Percentiles rank a stretch among this genome's conserved stretches.
Evolutionary conservation across 1,140 invertebrate species (phyloP).

Genomic region (Drosophila orosa): DNA sequence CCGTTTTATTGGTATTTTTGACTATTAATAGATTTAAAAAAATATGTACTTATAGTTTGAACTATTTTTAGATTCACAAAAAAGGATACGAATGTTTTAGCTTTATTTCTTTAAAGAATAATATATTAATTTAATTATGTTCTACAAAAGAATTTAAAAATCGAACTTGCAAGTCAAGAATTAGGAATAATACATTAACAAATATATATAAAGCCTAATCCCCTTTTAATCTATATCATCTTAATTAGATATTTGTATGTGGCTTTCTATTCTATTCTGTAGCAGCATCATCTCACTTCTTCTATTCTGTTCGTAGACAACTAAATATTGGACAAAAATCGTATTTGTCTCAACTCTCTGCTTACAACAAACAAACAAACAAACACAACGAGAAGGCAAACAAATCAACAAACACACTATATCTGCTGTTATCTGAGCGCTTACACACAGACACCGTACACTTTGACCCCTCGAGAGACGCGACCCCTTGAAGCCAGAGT

Average conservation of each 20-base stretch:
- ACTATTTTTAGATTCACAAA: background rate
- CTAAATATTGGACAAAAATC: conserved; percentile 34
- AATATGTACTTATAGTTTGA: background rate
- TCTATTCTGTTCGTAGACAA: conserved; percentile 3
- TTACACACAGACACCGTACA: conserved; percentile 32
- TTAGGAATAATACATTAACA: too few relatives aligned
- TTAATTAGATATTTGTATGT: background rate
- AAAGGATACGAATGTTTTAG: background rate
- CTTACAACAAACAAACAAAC: conserved; percentile 28
- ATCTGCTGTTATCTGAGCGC: conserved; percentile 40
- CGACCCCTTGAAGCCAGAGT: conserved; percentile 27
- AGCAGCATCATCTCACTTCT: background rate
- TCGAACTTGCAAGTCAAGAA: too few relatives aligned
- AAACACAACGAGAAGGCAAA: conserved; percentile 29
- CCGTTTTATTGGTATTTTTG: too few relatives aligned
- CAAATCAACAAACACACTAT: conserved; percentile 39
- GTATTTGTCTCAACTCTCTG: conserved; percentile 15
- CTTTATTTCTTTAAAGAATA: background rate
- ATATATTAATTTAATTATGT: background rate
- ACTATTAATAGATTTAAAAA: too few relatives aligned
- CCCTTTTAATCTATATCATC: background rate
- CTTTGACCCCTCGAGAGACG: conserved; percentile 14
- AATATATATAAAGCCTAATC: too few relatives aligned
- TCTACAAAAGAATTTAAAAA: too few relatives aligned
- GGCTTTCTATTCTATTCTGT: background rate